These are phyloP conservation scores for Xylocampa areola DNA, from an alignment of 2,888 invertebrate species.

Conservation along the genomic window DNA sequence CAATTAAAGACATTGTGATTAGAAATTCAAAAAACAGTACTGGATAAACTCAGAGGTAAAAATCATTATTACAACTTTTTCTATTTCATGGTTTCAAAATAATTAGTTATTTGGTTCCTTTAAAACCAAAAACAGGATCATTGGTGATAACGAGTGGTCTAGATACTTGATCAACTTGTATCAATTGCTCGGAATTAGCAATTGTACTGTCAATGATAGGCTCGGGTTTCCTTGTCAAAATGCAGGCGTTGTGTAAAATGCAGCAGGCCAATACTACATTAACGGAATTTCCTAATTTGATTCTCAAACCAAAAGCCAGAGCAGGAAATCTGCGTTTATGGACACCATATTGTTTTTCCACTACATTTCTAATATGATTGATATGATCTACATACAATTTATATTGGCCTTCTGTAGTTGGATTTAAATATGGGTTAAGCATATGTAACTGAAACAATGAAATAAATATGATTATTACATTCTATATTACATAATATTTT, in stretches of 20 bases:
- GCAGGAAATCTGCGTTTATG: slow-evolving; percentile 13
- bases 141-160: not conserved
- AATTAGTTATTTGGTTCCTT: too few relatives aligned
- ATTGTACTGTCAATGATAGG: not conserved
- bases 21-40: not conserved
- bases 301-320: slow-evolving; percentile 6
- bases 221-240: slow-evolving; percentile 4
- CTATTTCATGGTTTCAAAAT: too few relatives aligned
- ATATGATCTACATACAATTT: slow-evolving; percentile 14
- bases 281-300: not conserved
- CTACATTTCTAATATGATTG: slow-evolving; percentile 13
- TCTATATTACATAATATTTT: too few relatives aligned
- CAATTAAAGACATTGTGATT: not conserved
- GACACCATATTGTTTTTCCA: slow-evolving; percentile 14
- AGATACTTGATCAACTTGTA: not conserved
- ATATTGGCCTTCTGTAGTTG: slow-evolving; percentile 5
- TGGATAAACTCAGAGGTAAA: too few relatives aligned
- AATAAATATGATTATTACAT: too few relatives aligned
- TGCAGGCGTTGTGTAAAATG: slow-evolving; percentile 9
- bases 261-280: slow-evolving; percentile 9
- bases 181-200: not conserved
- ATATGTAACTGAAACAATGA: slow-evolving; percentile 1
- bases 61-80: too few relatives aligned
- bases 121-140: not conserved
- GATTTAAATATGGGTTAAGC: slow-evolving; percentile 6